Conservation (phyloP, 2,888 invertebrate genomes). For the Acrocyrtus sp. region DNA sequence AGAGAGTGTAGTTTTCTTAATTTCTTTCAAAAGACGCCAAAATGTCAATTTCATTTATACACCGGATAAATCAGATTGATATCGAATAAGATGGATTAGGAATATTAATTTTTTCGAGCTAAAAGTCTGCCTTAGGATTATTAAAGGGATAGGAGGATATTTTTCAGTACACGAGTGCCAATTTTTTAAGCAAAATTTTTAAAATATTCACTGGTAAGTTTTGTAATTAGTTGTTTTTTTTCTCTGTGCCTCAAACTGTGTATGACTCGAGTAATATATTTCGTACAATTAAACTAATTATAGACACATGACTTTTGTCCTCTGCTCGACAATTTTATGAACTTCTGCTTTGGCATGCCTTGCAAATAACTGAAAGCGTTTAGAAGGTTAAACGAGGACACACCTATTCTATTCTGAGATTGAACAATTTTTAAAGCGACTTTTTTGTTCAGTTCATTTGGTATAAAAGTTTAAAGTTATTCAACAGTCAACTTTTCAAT, state of each 20-base stretch:
- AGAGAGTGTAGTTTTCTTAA: no score
- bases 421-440: background rate
- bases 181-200: no score
- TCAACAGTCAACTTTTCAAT: background rate
- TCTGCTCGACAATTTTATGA: no score
- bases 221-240: background rate
- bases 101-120: no score
- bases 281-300: background rate
- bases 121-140: no score
- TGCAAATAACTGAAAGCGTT: no score
- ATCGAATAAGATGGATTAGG: conserved; percentile 1
- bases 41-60: conserved; percentile 17
- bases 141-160: no score
- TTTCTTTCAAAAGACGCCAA: background rate
- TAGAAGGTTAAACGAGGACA: background rate
- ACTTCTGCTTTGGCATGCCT: no score
- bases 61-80: conserved; percentile 24
- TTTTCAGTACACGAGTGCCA: no score
- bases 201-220: background rate
- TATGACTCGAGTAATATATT: background rate
- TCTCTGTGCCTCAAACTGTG: no score
- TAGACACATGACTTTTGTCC: background rate
- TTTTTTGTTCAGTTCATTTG: background rate
- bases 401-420: background rate
- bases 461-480: background rate